Conservation (phyloP, 2,113 vertebrate genomes). For the Siphamia tubifer region DNA sequence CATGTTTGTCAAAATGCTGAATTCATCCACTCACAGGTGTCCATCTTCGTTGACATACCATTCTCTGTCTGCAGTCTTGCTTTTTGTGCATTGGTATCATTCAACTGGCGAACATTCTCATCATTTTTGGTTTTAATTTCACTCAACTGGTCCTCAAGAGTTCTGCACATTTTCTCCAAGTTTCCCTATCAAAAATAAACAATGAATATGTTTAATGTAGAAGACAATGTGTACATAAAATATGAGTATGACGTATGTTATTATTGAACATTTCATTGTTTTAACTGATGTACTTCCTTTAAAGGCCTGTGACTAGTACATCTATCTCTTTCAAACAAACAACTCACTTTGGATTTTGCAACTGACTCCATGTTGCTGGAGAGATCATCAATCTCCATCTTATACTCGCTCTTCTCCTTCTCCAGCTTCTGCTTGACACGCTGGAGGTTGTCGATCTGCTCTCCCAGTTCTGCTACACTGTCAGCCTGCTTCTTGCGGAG, state of each 20-base stretch:
- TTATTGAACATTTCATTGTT: background rate
- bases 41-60: too few relatives aligned
- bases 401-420: conserved; percentile 71
- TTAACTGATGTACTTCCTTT: background rate
- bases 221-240: too few relatives aligned
- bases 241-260: background rate
- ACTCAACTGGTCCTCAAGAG: conserved; percentile 86
- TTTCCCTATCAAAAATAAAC: too few relatives aligned
- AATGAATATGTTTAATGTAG: too few relatives aligned
- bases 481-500: conserved; percentile 74
- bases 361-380: conserved; percentile 68
- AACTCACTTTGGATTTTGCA: too few relatives aligned
- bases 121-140: conserved; percentile 84
- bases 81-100: too few relatives aligned
- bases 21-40: too few relatives aligned
- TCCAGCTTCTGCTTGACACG: conserved; percentile 72
- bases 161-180: conserved; percentile 86
- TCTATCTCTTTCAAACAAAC: too few relatives aligned
- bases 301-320: too few relatives aligned
- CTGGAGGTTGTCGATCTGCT: conserved; percentile 71
- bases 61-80: too few relatives aligned
- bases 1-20: too few relatives aligned
- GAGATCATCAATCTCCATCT: conserved; percentile 74
- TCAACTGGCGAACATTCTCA: conserved; percentile 77
- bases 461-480: conserved; percentile 64